Evolutionary conservation across 1,140 invertebrate species (phyloP), one percentile per base, ranked within the genome.

Genomic region (Cephus cinctus): DNA sequence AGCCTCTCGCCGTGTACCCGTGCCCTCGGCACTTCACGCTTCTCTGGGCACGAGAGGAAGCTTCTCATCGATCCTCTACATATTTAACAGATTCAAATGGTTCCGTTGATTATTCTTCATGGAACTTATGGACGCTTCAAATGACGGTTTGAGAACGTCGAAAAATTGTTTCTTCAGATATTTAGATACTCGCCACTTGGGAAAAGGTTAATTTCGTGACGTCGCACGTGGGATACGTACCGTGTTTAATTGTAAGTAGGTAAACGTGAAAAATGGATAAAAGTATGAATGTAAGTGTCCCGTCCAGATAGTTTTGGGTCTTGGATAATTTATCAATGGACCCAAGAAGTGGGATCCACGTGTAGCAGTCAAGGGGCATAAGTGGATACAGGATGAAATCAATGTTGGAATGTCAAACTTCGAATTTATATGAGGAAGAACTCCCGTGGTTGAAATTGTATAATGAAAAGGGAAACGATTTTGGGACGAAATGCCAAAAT

Each of bases 401-500:
- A 30, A 30, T 15, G 14, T 15, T 11, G 6, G 14, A 36, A n/a
- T n/a, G n/a, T n/a, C n/a, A n/a, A n/a, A n/a, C n/a, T n/a, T n/a
- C n/a, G n/a, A n/a, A n/a, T n/a, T n/a, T n/a, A n/a, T n/a, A n/a
- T n/a, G n/a, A n/a, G n/a, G n/a, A n/a, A n/a, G n/a, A n/a, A n/a
- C n/a, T n/a, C 34, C 15, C 34, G 34, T 30, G 14, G 27, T 12
- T 12, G 2, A 3, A 30, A 12, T 30, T n/a, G n/a, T n/a, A n/a
- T n/a, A n/a, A n/a, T n/a, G n/a, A n/a, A n/a, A n/a, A n/a, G n/a
- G n/a, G n/a, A n/a, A n/a, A n/a, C n/a, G n/a, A n/a, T n/a, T n/a
- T n/a, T n/a, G n/a, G n/a, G n/a, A n/a, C n/a, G 43, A 66, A 67
- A 65, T 71, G 66, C 59, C 69, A 74, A 73, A 73, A 73, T 73